These are phyloP conservation scores for Cardiocondyla obscurior DNA, from an alignment of 1,140 invertebrate species.

Conservation along the genomic window DNA sequence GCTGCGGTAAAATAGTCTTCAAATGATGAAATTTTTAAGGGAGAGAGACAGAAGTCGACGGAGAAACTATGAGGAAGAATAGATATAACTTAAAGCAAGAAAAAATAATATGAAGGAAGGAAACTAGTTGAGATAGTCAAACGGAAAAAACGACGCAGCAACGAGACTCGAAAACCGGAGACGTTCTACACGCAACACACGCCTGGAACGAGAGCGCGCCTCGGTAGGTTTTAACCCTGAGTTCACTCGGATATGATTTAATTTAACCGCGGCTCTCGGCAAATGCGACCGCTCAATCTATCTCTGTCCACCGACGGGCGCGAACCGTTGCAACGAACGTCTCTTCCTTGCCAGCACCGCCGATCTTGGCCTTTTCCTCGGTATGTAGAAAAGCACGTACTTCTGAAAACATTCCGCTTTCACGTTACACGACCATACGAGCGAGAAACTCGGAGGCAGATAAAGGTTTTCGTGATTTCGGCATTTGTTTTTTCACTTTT, in stretches of 20 bases:
- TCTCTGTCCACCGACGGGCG: conserved; percentile 58
- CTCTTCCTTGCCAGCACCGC: conserved; percentile 7
- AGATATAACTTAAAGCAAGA: no score
- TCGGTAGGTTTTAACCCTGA: conserved; percentile 74
- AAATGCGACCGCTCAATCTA: conserved; percentile 68
- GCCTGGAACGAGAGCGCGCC: conserved; percentile 64
- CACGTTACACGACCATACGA: background rate
- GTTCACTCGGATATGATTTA: conserved; percentile 72
- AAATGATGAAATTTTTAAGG: background rate
- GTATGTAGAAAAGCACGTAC: conserved; percentile 45
- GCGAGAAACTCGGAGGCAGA: background rate
- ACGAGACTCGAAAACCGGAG: conserved; percentile 1
- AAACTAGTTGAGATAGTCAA: background rate
- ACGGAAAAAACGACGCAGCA: background rate
- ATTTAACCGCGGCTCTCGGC: conserved; percentile 69
- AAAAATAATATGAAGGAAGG: background rate
- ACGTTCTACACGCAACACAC: conserved; percentile 31
- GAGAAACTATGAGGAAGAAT: background rate
- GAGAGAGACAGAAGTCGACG: no score
- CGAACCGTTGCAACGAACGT: conserved; percentile 36
- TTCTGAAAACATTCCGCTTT: background rate
- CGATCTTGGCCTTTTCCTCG: conserved; percentile 23
- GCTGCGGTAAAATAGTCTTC: background rate
- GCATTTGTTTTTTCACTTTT: background rate
- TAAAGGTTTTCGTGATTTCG: background rate